Base-by-base conservation (phyloP, 2,888 invertebrate species). In the Eutolmus rufibarbis region DNA sequence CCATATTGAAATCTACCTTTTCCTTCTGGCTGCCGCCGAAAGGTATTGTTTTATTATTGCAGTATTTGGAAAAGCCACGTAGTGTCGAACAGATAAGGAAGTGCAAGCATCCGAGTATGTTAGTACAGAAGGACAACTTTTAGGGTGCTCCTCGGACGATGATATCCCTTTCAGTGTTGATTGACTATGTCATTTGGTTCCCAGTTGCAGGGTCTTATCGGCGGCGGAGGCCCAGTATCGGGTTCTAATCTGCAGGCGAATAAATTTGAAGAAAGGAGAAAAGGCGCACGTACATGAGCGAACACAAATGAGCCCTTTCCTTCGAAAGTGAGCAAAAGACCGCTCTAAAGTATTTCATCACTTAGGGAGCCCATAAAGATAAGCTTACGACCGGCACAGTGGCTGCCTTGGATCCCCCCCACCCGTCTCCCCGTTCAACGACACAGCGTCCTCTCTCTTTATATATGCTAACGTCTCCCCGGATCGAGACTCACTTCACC, bases 321-420 rank as follows among this genome's bases (percentile, higher is more conserved):
- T 86, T 56, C 76, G 9, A 77, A 77, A 86, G 40, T 86, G 74
- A 40, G 85, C 56, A 82, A 86, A 78, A 78, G 86, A 87, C 81
- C 82, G 74, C 51, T 87, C 87, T 82, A 76, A 77, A 76, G 87
- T 87, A 87, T 87, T 87, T 82, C 84, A 87, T 87, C 87, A 87
- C 84, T 87, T 87, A 76, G 76, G 77, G 82, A 87, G 76, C 40
- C 84, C 87, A 87, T 87, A 87, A 87, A 87, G 87, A 87, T 87
- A 87, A 87, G 87, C 87, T 84, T 84, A 87, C 84, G 84, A 87
- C 79, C 87, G 78, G 84, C 84, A 84, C 40, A 84, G 66, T 84
- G 84, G 84, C 84, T 84, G 84, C 84, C 66, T 37, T 40, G 16
- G 84, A 40, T 40, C 4, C 28, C 43, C 43, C 43, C 4, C 43